Evolutionary conservation across 2,797 vertebrate genomes (phyloP), one percentile per base, ranked within the genome.

Genomic region (Periophthalmus magnuspinnatus): DNA sequence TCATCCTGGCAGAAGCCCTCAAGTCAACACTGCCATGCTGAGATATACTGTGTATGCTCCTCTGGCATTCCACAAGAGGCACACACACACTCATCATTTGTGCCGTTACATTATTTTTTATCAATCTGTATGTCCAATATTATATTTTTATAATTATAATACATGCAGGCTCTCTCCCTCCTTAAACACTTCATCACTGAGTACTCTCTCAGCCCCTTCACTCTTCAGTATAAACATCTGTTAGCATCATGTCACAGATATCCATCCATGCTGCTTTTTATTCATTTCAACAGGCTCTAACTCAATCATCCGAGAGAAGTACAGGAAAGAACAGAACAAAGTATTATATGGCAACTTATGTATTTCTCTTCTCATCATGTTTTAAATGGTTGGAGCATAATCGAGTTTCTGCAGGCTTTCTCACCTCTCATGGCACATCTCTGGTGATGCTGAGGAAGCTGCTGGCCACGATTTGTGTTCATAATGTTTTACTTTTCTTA

Each of bases 1-100:
- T 47, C 28, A 5, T 2, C 54, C 71, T 72, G 52, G 57, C 65
- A 63, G 72, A 66, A 72, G 22, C 65, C 41, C 34, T 33, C n/a
- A 34, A 62, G 69, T 78, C 50, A 50, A 76, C 71, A 66, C 65
- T 68, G 64, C 76, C 68, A 72, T 70, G 81, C 71, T 50, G 45
- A 60, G 16, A 14, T 24, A 32, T 24, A 5, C 13, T 45, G 13
- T 13, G 2, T 19, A 19, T 1, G 17, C 10, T 59, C 16, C 6
- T 9, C 28, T 59, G 17, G 6, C 32, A 11, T 34, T 36, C 34
- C 19, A 34, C 28, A 57, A 57, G 55, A 7, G 55, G 14, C 24
- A 32, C 55, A 28, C 28, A 57, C 10, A 24, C 6, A 22, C 55
- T 34, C 0, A 33, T 34, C 57, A 59, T 59, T 33, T 34, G 16